phyloP scores from a whole-genome alignment of 2,888 invertebrate genomes.

The Mellilla xanthometata region DNA sequence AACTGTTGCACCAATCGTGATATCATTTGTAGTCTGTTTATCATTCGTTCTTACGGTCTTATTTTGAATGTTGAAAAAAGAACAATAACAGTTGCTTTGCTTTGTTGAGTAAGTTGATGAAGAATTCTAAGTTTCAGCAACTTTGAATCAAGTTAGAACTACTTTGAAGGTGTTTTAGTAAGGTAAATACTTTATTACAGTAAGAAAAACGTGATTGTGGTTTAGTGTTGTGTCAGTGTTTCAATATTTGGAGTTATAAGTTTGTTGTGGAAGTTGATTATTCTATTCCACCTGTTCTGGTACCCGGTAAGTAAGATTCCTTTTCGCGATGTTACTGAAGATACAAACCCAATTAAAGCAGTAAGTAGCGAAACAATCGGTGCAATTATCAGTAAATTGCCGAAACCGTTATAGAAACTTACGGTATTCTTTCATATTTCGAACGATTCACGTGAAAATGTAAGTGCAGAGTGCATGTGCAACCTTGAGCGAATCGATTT shows the following conservation, averaged over 20 bases:
- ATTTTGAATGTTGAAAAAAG: no score
- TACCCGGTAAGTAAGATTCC: constrained; percentile 57
- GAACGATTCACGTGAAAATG: constrained; percentile 36
- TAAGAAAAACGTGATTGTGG: no score
- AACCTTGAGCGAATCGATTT: constrained; percentile 62
- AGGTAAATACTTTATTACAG: no score
- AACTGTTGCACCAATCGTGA: no score
- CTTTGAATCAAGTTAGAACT: no score
- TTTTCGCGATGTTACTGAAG: constrained; percentile 5
- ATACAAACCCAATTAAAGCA: constrained; percentile 14
- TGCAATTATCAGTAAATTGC: constrained; percentile 20
- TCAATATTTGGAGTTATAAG: constrained; percentile 33
- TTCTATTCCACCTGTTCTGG: constrained; percentile 52
- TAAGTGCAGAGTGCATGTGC: constrained; percentile 34
- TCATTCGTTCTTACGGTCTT: no score
- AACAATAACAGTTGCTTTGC: no score
- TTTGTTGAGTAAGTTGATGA: no score
- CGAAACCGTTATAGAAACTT: constrained; percentile 32
- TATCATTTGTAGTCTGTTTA: no score
- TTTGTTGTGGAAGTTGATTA: constrained; percentile 23
- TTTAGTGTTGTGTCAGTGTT: constrained; percentile 20
- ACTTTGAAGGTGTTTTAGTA: no score
- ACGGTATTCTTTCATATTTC: constrained; percentile 20
- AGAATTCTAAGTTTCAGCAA: no score
- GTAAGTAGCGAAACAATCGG: constrained; percentile 15